Percentiles rank a stretch among this genome's conserved stretches.
phyloP scores from a whole-genome alignment of 1,140 invertebrate species.

The Macrostomum lignano region DNA sequence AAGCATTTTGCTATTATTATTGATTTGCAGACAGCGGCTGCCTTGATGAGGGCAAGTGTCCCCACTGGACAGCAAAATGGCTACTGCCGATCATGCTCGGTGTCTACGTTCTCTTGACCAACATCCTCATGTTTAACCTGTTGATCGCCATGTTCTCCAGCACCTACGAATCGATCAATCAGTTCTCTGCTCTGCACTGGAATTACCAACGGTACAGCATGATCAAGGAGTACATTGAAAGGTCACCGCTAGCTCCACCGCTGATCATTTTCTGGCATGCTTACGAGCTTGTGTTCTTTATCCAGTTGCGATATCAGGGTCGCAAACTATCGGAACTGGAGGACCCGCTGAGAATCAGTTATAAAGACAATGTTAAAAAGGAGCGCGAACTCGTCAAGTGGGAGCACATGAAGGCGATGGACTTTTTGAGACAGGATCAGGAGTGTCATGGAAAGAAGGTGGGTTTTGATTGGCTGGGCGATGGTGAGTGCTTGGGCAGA shows the following conservation, averaged over 20 bases:
- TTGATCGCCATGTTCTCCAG: constrained; percentile 21
- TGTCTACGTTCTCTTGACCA: constrained; percentile 21
- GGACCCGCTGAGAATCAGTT: too few species aligned
- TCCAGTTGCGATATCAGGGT: not conserved
- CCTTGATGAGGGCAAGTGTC: constrained; percentile 7
- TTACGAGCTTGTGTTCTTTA: constrained; percentile 2
- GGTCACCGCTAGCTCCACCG: constrained; percentile 25
- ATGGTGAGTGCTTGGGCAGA: not conserved
- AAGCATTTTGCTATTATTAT: too few species aligned
- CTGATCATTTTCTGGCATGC: constrained; percentile 23
- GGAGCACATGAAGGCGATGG: constrained; percentile 23
- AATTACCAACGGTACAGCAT: constrained; percentile 25
- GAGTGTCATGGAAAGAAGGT: constrained; percentile 2
- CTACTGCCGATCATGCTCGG: constrained; percentile 15
- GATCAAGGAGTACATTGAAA: constrained; percentile 23
- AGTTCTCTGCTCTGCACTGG: constrained; percentile 5
- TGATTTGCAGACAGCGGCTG: not conserved
- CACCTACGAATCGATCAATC: constrained; percentile 5
- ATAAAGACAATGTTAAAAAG: constrained; percentile 4
- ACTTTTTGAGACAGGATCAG: constrained; percentile 11
- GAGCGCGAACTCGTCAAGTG: constrained; percentile 10
- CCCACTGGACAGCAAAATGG: constrained; percentile 8
- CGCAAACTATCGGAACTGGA: not conserved
- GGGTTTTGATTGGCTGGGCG: constrained; percentile 3
- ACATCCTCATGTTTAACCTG: constrained; percentile 22